These are phyloP conservation scores for Caenorhabditis latens DNA, from an alignment of 1,140 invertebrate species.

Conservation along the genomic window DNA sequence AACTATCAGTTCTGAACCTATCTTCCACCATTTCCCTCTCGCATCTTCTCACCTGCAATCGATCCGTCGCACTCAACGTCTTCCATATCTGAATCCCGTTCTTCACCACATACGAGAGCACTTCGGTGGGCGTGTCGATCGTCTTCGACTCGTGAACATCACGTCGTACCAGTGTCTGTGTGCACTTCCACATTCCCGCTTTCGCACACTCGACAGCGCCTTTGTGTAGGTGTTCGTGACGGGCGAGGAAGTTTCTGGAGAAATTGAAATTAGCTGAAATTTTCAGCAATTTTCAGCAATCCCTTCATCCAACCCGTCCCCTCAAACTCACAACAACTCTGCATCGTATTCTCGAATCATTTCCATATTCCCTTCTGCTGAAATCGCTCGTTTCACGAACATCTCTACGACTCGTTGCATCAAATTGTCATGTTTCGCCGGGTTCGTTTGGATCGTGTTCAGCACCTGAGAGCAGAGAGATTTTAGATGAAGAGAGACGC, in stretches of 20 bases:
- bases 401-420: conserved; percentile 44
- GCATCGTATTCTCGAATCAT: conserved; percentile 39
- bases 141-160: conserved; percentile 23
- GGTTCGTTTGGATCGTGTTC: conserved; percentile 35
- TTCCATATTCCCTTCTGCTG: conserved; percentile 31
- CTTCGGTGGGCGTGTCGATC: conserved; percentile 19
- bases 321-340: conserved; percentile 25
- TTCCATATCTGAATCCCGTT: conserved; percentile 33
- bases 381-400: conserved; percentile 34
- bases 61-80: background rate
- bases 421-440: conserved; percentile 19
- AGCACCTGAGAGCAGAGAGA: conserved; percentile 7
- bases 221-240: conserved; percentile 24
- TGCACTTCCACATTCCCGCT: conserved; percentile 53
- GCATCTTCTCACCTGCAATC: conserved; percentile 29
- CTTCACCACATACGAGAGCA: conserved; percentile 36
- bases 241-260: conserved; percentile 52
- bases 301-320: too few relatives aligned
- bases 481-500: background rate
- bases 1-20: too few relatives aligned
- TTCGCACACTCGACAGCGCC: conserved; percentile 7
- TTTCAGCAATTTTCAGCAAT: too few relatives aligned
- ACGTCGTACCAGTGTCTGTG: conserved; percentile 18
- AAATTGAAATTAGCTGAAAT: background rate
- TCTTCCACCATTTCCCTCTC: too few relatives aligned